Base-by-base conservation (phyloP, 2,888 invertebrate genomes). In the Zootermopsis nevadensis region DNA sequence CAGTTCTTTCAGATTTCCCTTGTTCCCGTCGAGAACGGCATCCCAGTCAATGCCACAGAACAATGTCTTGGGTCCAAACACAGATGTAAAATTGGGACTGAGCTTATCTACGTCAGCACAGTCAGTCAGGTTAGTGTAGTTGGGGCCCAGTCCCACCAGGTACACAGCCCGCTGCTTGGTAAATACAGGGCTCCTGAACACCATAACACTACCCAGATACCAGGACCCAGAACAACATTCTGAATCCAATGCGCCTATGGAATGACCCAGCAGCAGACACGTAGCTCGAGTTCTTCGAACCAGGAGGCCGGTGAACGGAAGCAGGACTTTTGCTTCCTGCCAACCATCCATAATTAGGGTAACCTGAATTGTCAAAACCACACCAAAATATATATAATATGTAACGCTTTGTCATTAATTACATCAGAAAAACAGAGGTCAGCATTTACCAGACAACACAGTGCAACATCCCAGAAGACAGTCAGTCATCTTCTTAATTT, bases 31-130 rank as follows among this genome's bases (percentile, higher is more conserved):
- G 88, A 91, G 91, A n/a, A 93, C 90, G 87, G 91, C 89, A 85
- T 93, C 93, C 93, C 93, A 93, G 84, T 93, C 92, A 35, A 93
- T 91, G 86, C 92, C 91, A 19, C 91, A 89, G 83, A 90, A 89
- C 30, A 91, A 86, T 3, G 91, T 88, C 31, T 90, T 88, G 0
- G 90, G 89, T 24, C 90, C 91, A 85, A 92, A 88, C 27, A 92
- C 87, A 0, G 90, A 87, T 0, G 91, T 88, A 85, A 89, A 91
- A 85, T 92, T 91, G 0, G 92, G 91, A 0, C 89, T 87, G 66
- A 91, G 90, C 82, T 91, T 89, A 83, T 91, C 91, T 1, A 91
- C 90, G 77, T 89, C 88, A 27, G 79, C 30, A 83, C 91, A 91
- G 83, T 90, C 90, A 0, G 91, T 90, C 15, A 92, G 87, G 86